Conservation (phyloP, 2,888 invertebrate genomes). For the Selenia dentaria region DNA sequence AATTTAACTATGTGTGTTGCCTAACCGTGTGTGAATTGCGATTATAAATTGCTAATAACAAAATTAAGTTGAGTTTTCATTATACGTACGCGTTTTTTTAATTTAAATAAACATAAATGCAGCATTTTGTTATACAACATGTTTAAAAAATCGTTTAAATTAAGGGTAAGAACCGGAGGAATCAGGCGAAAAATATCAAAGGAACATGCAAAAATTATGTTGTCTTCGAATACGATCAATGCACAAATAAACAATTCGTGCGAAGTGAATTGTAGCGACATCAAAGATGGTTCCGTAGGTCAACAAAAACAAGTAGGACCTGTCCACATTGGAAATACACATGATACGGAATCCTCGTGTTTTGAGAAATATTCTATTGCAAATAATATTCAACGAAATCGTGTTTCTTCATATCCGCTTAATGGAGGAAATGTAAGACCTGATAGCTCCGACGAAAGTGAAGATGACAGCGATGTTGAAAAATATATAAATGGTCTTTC, state of each 20-base stretch:
- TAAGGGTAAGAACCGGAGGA: neutral
- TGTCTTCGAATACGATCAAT: neutral
- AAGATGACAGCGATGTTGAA: neutral
- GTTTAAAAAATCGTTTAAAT: conserved; percentile 1
- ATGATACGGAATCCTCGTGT: neutral
- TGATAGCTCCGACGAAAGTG: neutral
- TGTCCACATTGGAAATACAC: neutral
- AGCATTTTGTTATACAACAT: neutral
- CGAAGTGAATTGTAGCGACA: too few relatives aligned
- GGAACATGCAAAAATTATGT: neutral
- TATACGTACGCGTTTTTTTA: too few relatives aligned
- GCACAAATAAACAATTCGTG: neutral
- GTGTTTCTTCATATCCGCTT: neutral
- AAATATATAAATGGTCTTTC: too few relatives aligned
- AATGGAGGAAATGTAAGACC: neutral
- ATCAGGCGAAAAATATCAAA: neutral
- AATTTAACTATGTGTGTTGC: too few relatives aligned
- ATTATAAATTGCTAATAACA: too few relatives aligned
- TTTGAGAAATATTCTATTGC: neutral
- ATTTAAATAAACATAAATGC: too few relatives aligned
- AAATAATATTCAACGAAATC: neutral
- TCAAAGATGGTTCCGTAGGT: too few relatives aligned
- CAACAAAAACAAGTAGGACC: too few relatives aligned
- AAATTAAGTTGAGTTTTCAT: too few relatives aligned
- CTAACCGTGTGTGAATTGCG: too few relatives aligned